Base-by-base conservation (phyloP, 2,797 vertebrate species). In the Myotis findleyi region DNA sequence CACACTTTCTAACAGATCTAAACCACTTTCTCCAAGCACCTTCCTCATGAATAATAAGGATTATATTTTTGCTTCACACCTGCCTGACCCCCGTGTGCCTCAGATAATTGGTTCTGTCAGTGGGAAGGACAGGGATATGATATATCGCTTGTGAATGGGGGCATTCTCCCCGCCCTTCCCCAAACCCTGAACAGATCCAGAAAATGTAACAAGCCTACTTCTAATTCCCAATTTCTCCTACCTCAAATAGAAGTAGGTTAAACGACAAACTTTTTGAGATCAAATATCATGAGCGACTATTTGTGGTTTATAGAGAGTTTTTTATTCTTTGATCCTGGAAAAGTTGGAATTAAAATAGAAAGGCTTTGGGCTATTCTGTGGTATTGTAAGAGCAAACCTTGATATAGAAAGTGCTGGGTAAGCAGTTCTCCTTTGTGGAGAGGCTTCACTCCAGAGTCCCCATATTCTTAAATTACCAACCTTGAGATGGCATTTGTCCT, bases 401-500 rank as follows among this genome's bases (percentile, higher is more conserved):
- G 66, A 59, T 36, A 51, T 23, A 87, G 62, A 55, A 85, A 92
- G 49, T 16, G 47, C 81, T 85, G 57, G 64, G 51, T 23, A 38
- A 89, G 80, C 53, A 53, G 6, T 20, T 77, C 75, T 84, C 66
- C 41, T 38, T 0, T 17, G 12, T 55, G 21, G 59, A 64, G 57
- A 77, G n/a, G 51, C 69, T 88, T 93, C 64, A 27, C 77, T 68
- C 83, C 72, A 53, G 85, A 33, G 64, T 38, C 59, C 83, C 57
- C 2, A 0, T n/a, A 23, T 87, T 91, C 86, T 86, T 73, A 88
- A 96, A 93, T 82, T 83, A 82, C 92, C 94, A 86, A 47, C 92
- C 87, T 90, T 68, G 93, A 96, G 68, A 62, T 83, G 73, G 77
- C 44, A 93, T 91, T 94, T 95, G 90, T 93, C 95, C 97, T 93